phyloP scores from a whole-genome alignment of 2,113 vertebrate genomes.

The Cynoglossus semilaevis region DNA sequence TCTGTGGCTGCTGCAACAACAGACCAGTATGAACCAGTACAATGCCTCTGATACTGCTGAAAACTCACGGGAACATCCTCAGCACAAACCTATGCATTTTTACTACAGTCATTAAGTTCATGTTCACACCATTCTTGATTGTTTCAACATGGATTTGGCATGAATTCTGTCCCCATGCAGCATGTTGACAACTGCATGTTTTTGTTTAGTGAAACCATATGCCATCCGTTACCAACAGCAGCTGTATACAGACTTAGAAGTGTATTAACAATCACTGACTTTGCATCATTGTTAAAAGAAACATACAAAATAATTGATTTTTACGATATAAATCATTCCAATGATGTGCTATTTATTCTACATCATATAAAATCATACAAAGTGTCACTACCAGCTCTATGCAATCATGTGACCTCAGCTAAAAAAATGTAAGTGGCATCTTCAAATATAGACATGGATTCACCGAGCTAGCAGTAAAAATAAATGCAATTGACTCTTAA shows the following conservation, averaged over 20 bases:
- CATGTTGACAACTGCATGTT: constrained; percentile 54
- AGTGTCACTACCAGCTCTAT: constrained; percentile 17
- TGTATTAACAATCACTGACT: constrained; percentile 20
- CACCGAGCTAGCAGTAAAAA: constrained; percentile 41
- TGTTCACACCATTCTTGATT: constrained; percentile 2
- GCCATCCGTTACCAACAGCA: constrained; percentile 15
- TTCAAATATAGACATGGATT: constrained; percentile 6
- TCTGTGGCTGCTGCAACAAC: constrained; percentile 38
- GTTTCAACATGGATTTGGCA: constrained; percentile 16
- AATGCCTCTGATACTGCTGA: constrained; percentile 34
- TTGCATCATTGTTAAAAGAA: too few relatives aligned
- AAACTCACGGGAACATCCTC: constrained; percentile 36
- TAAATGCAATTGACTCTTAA: neutral
- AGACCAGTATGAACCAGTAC: constrained; percentile 20
- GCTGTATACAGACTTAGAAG: constrained; percentile 15
- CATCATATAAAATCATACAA: neutral
- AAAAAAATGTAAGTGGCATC: neutral
- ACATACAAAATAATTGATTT: too few relatives aligned
- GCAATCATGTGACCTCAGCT: constrained; percentile 5
- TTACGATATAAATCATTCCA: too few relatives aligned
- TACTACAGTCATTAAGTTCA: constrained; percentile 41
- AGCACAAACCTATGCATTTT: constrained; percentile 50
- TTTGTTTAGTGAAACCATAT: constrained; percentile 32
- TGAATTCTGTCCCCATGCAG: constrained; percentile 30
- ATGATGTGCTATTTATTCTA: too few relatives aligned